Evolutionary conservation across 2,797 vertebrate genomes (phyloP), one percentile per base, ranked within the genome.

Genomic region (Micromesistius poutassou): DNA sequence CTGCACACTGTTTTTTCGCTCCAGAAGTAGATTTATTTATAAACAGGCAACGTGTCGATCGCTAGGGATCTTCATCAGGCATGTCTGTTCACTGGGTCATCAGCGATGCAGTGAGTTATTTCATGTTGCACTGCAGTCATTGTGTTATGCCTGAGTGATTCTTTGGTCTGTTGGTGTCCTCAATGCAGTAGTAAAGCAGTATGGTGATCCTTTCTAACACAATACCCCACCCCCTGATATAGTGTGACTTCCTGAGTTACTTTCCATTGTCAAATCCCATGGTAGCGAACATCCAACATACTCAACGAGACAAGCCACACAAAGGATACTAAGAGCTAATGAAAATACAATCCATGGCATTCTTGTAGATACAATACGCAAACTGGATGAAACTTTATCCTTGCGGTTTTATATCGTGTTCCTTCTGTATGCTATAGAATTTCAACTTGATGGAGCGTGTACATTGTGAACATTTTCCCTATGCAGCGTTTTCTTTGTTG

Each of bases 171-270:
- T 16, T 12, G 14, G 40, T 42, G 40, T 16, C 14, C 14, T 42
- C 40, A 42, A 42, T 40, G 38, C 1, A 40, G 40, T 42, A 42
- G 40, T 42, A 42, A 42, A 42, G 0, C 40, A 38, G 40, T 13
- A 13, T 14, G 40, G 40, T 42, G 40, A 42, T 42, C 40, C 13
- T 42, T 42, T 4, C 12, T 13, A 42, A 13, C 13, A 42, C 40
- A 42, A 16, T 14, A 42, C 10, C 40, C 40, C 40, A 42, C 14
- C 90, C 90, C 89, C 87, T 78, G 86, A 88, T 83, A 87, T 85
- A 89, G 87, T 5, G 19, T 55, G 46, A 22, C 19, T 55, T 55
- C 46, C 19, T 22, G 46, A 19, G 19, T 42, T 42, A 55, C 19
- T 22, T 22, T 50, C 46, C 19, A 50, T 50, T 50, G 12, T 5